Percentiles rank a stretch among this genome's conserved stretches.
These are phyloP conservation scores for Hetaerina titia DNA, from an alignment of 2,888 invertebrate species.

Conservation along the genomic window DNA sequence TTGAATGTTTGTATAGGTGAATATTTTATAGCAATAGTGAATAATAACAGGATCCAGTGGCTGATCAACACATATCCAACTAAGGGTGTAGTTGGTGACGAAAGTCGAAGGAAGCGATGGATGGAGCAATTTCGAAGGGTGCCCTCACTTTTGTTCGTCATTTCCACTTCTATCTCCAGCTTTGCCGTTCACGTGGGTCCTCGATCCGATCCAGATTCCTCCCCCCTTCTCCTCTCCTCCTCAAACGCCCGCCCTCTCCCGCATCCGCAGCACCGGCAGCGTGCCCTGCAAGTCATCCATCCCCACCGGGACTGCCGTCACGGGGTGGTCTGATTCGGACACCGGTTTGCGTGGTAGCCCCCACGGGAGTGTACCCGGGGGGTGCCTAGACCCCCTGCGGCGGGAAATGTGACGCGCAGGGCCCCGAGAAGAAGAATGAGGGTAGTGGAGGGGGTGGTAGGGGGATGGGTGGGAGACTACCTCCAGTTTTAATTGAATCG, in stretches of 20 bases:
- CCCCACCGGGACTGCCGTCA: not conserved
- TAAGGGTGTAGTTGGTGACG: too few species aligned
- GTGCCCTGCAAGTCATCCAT: not conserved
- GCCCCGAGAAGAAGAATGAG: not conserved
- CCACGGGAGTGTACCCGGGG: not conserved
- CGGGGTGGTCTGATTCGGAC: slow-evolving; percentile 17
- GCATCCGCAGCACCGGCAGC: not conserved
- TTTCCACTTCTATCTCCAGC: not conserved
- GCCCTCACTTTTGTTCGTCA: not conserved
- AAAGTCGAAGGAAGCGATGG: too few species aligned
- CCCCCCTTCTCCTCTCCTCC: not conserved
- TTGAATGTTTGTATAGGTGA: too few species aligned
- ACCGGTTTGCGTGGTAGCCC: not conserved
- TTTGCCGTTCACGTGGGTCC: not conserved
- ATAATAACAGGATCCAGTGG: too few species aligned
- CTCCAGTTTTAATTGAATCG: slow-evolving; percentile 5
- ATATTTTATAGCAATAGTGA: too few species aligned
- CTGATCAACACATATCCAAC: too few species aligned
- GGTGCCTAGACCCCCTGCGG: not conserved
- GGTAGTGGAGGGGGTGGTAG: not conserved
- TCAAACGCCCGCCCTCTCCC: not conserved
- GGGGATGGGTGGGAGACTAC: not conserved
- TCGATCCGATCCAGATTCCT: too few species aligned
- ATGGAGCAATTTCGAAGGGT: not conserved
- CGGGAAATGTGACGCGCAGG: not conserved